phyloP scores from a whole-genome alignment of 2,113 vertebrate species.

The Sander vitreus region DNA sequence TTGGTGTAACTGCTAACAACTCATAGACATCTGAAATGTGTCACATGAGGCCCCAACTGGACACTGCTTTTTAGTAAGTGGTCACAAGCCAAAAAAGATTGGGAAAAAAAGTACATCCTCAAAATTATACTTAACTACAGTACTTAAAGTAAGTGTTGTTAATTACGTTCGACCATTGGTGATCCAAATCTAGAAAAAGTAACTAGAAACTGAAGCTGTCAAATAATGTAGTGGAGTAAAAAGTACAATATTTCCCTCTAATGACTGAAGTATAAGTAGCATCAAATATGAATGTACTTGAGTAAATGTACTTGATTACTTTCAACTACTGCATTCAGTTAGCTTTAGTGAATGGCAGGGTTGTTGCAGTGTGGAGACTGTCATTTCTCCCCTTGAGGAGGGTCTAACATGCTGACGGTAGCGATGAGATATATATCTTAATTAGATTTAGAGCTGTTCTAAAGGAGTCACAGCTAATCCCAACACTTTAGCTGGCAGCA shows the following conservation, averaged over 20 bases:
- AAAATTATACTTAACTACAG: no score
- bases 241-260: not conserved
- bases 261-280: not conserved
- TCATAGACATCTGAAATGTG: not conserved
- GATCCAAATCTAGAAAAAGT: not conserved
- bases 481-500: constrained; percentile 43
- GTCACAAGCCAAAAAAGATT: not conserved
- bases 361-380: constrained; percentile 7
- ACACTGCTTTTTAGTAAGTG: not conserved
- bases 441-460: constrained; percentile 81
- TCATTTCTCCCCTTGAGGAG: constrained; percentile 15
- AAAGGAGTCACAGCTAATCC: constrained; percentile 77
- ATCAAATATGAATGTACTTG: not conserved
- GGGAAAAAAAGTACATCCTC: not conserved
- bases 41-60: not conserved
- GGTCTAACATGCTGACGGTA: constrained; percentile 22
- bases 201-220: not conserved
- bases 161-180: not conserved
- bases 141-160: not conserved
- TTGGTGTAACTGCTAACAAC: not conserved
- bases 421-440: constrained; percentile 51
- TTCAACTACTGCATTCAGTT: not conserved
- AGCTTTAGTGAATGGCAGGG: not conserved
- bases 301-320: not conserved
- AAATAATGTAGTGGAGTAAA: not conserved